Conservation (phyloP, 2,113 vertebrate genomes). For the Otus sunia region DNA sequence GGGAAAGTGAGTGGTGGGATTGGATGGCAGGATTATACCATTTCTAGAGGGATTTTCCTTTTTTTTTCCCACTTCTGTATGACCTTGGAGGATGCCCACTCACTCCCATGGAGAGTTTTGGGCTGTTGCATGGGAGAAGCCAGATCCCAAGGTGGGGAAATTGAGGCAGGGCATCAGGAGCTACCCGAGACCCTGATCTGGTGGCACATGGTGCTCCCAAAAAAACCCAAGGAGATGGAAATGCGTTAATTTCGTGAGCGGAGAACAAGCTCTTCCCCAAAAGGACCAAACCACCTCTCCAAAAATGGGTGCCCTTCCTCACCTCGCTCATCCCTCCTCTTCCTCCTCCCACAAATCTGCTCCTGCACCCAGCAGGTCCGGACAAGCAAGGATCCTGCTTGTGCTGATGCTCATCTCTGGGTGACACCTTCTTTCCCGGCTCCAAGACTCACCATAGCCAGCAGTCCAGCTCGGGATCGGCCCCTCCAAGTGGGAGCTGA, state of each 20-base stretch:
- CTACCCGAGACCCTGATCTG: accelerated
- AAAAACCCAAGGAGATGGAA: not conserved
- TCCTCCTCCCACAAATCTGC: not conserved
- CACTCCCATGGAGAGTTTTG: accelerated
- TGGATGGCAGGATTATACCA: not conserved
- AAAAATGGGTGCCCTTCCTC: not conserved
- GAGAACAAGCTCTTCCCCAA: not conserved
- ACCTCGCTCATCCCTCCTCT: not conserved
- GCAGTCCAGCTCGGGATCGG: accelerated
- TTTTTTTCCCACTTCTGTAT: not conserved
- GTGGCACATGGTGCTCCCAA: accelerated
- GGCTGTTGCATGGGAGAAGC: not conserved
- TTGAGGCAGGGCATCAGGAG: not conserved
- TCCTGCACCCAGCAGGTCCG: accelerated
- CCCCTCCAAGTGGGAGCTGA: not conserved
- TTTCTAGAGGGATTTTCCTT: not conserved
- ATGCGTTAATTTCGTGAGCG: accelerated
- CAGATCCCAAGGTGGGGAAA: not conserved
- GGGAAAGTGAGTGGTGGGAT: accelerated
- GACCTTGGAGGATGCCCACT: not conserved
- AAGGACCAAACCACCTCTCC: not conserved
- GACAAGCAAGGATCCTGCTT: not conserved
- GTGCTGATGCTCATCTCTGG: accelerated
- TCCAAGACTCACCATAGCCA: accelerated
- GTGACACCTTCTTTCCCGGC: not conserved